Percentiles rank a stretch among this genome's conserved stretches.
phyloP scores from a whole-genome alignment of 2,888 invertebrate genomes.

The Ochropleura leucogaster region DNA sequence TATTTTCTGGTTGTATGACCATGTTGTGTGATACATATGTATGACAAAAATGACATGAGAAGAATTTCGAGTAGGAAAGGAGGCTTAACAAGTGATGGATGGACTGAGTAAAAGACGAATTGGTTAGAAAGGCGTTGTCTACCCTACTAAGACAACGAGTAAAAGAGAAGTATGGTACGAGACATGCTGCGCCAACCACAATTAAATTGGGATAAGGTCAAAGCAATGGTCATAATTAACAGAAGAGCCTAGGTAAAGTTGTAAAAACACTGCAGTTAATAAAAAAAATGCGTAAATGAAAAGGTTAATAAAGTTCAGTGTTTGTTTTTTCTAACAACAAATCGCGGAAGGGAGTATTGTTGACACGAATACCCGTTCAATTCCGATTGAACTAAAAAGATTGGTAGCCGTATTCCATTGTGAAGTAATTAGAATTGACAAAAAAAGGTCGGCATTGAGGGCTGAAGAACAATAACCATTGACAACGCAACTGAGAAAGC shows the following conservation, averaged over 20 bases:
- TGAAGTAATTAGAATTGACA: conserved; percentile 62
- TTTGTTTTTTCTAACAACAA: conserved; percentile 6
- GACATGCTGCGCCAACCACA: background rate
- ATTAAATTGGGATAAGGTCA: background rate
- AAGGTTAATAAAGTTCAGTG: conserved; percentile 18
- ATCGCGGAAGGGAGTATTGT: conserved; percentile 24
- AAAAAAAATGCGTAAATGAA: background rate
- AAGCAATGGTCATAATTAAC: background rate
- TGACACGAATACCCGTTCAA: conserved; percentile 28
- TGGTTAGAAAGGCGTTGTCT: background rate
- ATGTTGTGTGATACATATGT: background rate
- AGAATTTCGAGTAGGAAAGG: background rate
- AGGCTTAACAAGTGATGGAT: background rate
- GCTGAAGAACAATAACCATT: conserved; percentile 67
- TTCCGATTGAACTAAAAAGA: conserved; percentile 47
- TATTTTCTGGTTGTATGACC: background rate
- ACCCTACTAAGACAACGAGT: background rate
- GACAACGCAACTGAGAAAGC: conserved; percentile 69
- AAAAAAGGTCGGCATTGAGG: conserved; percentile 58
- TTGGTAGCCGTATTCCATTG: conserved; percentile 57
- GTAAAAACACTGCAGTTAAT: background rate
- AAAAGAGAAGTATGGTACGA: background rate
- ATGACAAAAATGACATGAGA: background rate
- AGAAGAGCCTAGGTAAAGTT: background rate
- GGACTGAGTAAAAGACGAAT: background rate